Base-by-base conservation (phyloP, 2,888 invertebrate genomes). In the Gasteruption jaculator region DNA sequence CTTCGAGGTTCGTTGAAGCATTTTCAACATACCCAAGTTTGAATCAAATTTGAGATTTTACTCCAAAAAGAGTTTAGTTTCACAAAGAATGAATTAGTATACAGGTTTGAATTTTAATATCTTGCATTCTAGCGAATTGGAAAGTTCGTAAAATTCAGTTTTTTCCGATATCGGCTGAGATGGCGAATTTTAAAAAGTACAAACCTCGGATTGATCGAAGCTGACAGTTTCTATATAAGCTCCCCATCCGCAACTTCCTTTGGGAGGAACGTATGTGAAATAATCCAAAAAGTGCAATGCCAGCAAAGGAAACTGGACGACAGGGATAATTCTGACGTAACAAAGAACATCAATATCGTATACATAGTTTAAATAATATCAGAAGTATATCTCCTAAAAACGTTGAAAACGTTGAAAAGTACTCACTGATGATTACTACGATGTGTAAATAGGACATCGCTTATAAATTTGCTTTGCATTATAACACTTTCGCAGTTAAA, bases 201-300 rank as follows among this genome's bases (percentile, higher is more conserved):
- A 26, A 8, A 65, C 68, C 57, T 67, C 66, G 12, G 65, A 59
- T 18, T 57, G 59, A 33, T 48, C 40, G 4, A 49, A 26, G 42
- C 54, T 58, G 20, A 57, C 53, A 11, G 66, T 57, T 36, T 65
- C 64, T 22, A 68, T 53, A 38, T 65, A 63, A 24, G 57, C 50
- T 21, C 62, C 55, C 25, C 68, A 40, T 32, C 68, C 69, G 35
- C 67, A 69, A 24, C 65, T 69, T 10, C 67, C 68, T 48, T 53
- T 57, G 10, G 68, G 65, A 12, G 69, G 65, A 6, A 67, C 54
- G 30, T 66, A 70, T 22, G 61, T 65, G 20, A 63, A 60, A 38
- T 69, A 68, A 49, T 69, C 69, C 30, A 69, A 41, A 22, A 67
- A 50, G 46, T 69, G 68, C 25, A 66, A 42, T 8, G 60, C 61